These are phyloP conservation scores for Hipposideros armiger DNA, from an alignment of 2,113 vertebrate genomes.

Conservation along the genomic window DNA sequence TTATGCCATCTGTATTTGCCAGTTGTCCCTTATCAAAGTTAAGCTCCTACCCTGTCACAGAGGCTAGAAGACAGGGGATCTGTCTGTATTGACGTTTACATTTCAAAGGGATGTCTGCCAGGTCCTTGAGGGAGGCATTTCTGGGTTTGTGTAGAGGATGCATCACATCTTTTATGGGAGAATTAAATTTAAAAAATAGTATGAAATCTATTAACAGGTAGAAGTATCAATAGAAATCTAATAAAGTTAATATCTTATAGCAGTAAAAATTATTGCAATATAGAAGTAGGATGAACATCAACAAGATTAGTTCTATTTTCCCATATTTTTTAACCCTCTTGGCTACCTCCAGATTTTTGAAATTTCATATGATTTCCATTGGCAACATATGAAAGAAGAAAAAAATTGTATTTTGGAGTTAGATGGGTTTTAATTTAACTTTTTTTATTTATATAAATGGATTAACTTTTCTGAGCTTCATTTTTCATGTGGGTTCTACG, in stretches of 20 bases:
- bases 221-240: neutral
- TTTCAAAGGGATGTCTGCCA: neutral
- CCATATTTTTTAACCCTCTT: conserved; percentile 2
- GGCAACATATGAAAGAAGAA: neutral
- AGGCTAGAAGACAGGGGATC: neutral
- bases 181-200: neutral
- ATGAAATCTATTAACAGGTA: conserved; percentile 6
- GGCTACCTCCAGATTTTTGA: neutral
- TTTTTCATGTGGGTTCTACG: neutral
- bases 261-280: neutral
- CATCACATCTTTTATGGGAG: neutral
- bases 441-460: neutral
- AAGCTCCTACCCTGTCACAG: neutral
- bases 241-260: neutral
- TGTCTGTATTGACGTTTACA: neutral
- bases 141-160: neutral
- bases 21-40: neutral
- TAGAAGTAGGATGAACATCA: neutral
- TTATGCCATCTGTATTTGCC: neutral
- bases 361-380: neutral
- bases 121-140: neutral
- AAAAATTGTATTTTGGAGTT: neutral
- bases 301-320: neutral
- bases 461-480: neutral
- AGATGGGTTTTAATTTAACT: neutral